Conservation (phyloP, 2,888 invertebrate genomes). For the Drosophila barbarae region DNA sequence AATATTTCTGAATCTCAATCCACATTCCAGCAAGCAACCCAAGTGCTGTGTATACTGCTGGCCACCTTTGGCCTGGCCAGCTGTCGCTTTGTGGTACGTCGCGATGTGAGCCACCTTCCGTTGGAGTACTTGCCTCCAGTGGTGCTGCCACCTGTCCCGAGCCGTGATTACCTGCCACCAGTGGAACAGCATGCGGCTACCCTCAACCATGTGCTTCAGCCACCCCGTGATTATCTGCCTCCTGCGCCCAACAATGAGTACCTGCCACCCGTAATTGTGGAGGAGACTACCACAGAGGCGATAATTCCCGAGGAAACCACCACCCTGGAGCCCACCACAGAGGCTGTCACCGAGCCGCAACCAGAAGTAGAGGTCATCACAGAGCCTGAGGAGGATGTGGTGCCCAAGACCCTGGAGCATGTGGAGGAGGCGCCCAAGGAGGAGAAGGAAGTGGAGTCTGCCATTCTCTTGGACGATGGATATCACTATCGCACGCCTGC, state of each 20-base stretch:
- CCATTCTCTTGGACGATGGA: slow-evolving; percentile 62
- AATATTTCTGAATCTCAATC: background rate
- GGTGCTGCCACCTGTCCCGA: slow-evolving; percentile 65
- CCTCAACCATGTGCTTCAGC: slow-evolving; percentile 50
- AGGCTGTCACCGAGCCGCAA: slow-evolving; percentile 33
- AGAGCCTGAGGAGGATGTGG: slow-evolving; percentile 36
- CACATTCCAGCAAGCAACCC: slow-evolving; percentile 26
- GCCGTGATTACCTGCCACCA: slow-evolving; percentile 73
- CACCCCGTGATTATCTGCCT: slow-evolving; percentile 67
- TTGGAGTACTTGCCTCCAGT: slow-evolving; percentile 70
- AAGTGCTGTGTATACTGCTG: slow-evolving; percentile 18
- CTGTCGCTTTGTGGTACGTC: slow-evolving; percentile 49
- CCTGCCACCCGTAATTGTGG: slow-evolving; percentile 47
- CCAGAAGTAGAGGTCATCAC: slow-evolving; percentile 41
- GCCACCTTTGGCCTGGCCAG: slow-evolving; percentile 47
- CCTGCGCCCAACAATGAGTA: slow-evolving; percentile 59
- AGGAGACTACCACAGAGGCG: slow-evolving; percentile 42
- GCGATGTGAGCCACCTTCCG: slow-evolving; percentile 74
- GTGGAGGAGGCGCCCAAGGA: slow-evolving; percentile 39
- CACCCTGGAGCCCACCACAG: slow-evolving; percentile 42
- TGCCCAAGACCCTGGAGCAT: slow-evolving; percentile 46
- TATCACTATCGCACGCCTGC: slow-evolving; percentile 71
- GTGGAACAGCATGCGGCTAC: slow-evolving; percentile 63
- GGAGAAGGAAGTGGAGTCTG: slow-evolving; percentile 44
- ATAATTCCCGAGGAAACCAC: slow-evolving; percentile 25